A percentile compares a stretch with the other conserved stretches of the same genome.
phyloP scores from a whole-genome alignment of 2,113 vertebrate genomes.

The Gymnobelideus leadbeateri region DNA sequence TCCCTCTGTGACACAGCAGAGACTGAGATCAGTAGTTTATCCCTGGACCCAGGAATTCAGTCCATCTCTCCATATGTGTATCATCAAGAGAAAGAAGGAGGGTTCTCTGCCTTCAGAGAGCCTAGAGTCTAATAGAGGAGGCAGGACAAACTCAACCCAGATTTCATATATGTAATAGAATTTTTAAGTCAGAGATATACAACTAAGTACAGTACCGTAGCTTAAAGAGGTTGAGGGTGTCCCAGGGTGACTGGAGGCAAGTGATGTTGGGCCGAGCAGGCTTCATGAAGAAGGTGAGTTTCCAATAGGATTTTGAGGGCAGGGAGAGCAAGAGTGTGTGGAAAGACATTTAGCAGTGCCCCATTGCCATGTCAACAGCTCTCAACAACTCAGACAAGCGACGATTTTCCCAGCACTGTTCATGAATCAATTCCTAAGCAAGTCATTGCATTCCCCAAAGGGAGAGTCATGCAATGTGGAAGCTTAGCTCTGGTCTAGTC shows the following conservation, averaged over 20 bases:
- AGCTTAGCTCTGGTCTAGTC: neutral
- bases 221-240: neutral
- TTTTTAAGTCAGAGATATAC: neutral
- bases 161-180: neutral
- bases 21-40: neutral
- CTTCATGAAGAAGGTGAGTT: neutral
- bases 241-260: neutral
- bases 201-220: neutral
- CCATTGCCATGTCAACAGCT: neutral
- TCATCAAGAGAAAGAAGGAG: neutral
- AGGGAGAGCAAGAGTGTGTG: neutral
- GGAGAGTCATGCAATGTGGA: neutral
- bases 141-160: neutral
- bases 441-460: slow-evolving; percentile 8
- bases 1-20: neutral
- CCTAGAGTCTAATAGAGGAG: neutral
- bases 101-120: neutral
- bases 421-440: neutral
- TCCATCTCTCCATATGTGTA: neutral
- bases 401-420: neutral
- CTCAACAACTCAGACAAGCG: neutral
- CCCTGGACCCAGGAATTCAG: neutral
- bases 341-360: slow-evolving; percentile 4
- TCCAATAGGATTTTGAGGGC: neutral
- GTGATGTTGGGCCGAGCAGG: neutral